A percentile compares a stretch with the other conserved stretches of the same genome.
Conservation (phyloP, 2,888 invertebrate genomes). For the Drosophila kanekoi region DNA sequence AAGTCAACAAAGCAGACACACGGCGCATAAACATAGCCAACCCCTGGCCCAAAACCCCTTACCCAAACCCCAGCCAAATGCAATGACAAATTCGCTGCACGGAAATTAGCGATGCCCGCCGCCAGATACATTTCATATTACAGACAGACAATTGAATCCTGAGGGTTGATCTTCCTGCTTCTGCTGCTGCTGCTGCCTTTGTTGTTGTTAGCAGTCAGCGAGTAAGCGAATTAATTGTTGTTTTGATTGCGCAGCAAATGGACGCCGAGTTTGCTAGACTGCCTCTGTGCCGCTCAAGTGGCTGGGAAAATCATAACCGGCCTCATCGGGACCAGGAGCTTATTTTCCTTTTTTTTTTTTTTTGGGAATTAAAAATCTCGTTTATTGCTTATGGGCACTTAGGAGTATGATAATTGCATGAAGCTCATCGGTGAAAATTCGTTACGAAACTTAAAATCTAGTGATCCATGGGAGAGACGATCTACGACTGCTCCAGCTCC, state of each 20-base stretch:
- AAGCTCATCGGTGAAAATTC: conserved; percentile 72
- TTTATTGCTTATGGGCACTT: conserved; percentile 63
- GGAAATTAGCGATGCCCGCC: conserved; percentile 77
- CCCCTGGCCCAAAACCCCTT: conserved; percentile 14
- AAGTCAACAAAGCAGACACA: conserved; percentile 57
- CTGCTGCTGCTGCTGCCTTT: conserved; percentile 6
- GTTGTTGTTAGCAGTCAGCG: conserved; percentile 39
- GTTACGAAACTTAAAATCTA: conserved; percentile 69
- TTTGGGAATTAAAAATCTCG: conserved; percentile 50
- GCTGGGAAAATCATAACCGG: conserved; percentile 62
- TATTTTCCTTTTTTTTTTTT: conserved; percentile 1
- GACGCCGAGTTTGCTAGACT: conserved; percentile 14
- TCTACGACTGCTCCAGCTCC: conserved; percentile 79
- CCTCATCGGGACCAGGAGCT: background rate
- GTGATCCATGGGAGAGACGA: conserved; percentile 6
- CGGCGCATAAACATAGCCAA: conserved; percentile 14
- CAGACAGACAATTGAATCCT: conserved; percentile 78
- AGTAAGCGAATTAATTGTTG: conserved; percentile 81
- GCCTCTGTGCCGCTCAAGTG: conserved; percentile 55
- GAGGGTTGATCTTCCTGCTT: conserved; percentile 63
- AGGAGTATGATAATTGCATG: conserved; percentile 43
- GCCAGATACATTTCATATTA: conserved; percentile 80
- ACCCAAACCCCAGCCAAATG: conserved; percentile 34
- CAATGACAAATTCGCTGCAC: conserved; percentile 76
- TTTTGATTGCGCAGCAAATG: conserved; percentile 76